Evolutionary conservation across 2,888 invertebrate genomes (phyloP), one percentile per base, ranked within the genome.

Genomic region (Tortrix viridana): DNA sequence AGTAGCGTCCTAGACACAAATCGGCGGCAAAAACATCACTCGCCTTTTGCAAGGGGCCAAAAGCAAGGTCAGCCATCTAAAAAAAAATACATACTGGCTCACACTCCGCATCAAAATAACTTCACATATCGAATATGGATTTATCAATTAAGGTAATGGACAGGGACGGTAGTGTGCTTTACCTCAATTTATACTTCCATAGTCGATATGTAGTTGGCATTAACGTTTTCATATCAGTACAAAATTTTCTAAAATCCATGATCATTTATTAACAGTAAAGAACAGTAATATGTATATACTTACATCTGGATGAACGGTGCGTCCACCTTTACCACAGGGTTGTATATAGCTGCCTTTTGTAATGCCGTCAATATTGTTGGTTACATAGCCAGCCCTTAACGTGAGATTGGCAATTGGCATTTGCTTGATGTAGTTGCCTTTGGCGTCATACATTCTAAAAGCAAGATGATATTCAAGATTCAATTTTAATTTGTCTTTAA

Each of bases 331-430:
- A n/a, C 37, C 14, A 38, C 52, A 52, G 1, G 38, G 20, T 7
- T 52, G 52, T 32, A 18, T 38, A 6, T 14, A 52, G 12, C 52
- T 52, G 18, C 38, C 52, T 20, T 14, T 52, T 4, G 66, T 64
- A 2, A 63, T n/a, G 12, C 49, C 9, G 1, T 60, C 63, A 5
- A 66, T 47, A 19, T 63, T 60, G 12, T 54, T 48, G 1, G 37
- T 37, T 5, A 66, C 44, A 19, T 46, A 63, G 9, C 63, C 66
- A 26, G 66, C 44, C 26, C 57, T 50, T 6, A 63, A 49, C 3
- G 56, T 66, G 6, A 65, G 19, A 32, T 58, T 61, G 5, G 41
- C 65, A 12, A 57, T 50, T 5, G 65, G 61, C 5, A 50, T 14
- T 41, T 62, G 23, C 14, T 43, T 55, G 5, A 49, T 4, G 41